Evolutionary conservation across 2,888 invertebrate species (phyloP).

Genomic region (Diploptera punctata): DNA sequence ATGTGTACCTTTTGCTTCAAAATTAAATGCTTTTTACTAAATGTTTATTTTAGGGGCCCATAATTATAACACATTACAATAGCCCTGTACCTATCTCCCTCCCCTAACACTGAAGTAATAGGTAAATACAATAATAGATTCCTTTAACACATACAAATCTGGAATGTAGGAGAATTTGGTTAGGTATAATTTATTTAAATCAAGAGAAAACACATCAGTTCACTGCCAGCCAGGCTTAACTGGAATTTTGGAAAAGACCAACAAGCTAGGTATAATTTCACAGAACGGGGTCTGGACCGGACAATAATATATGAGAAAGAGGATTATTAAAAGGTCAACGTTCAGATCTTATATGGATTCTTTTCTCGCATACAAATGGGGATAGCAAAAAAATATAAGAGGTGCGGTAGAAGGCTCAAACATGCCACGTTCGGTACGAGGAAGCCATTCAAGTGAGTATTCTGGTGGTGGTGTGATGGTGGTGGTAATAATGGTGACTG

Average conservation of each 20-base stretch:
- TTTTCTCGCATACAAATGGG: slow-evolving; percentile 8
- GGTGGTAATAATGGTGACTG: not conserved
- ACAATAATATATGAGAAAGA: not conserved
- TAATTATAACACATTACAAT: too few relatives aligned
- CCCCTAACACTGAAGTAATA: too few relatives aligned
- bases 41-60: too few relatives aligned
- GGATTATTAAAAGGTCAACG: not conserved
- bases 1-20: too few relatives aligned
- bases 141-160: too few relatives aligned
- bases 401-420: slow-evolving; percentile 26
- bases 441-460: slow-evolving; percentile 29
- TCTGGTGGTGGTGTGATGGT: not conserved
- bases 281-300: slow-evolving; percentile 9
- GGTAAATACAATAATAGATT: too few relatives aligned
- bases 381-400: slow-evolving; percentile 25
- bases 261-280: slow-evolving; percentile 1
- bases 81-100: too few relatives aligned
- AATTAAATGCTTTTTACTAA: too few relatives aligned
- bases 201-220: slow-evolving; percentile 29
- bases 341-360: slow-evolving; percentile 11
- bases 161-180: not conserved
- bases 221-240: slow-evolving; percentile 27
- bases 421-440: slow-evolving; percentile 24
- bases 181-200: slow-evolving; percentile 3
- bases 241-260: slow-evolving; percentile 24